Conservation (phyloP, 2,113 vertebrate genomes). For the Macquaria australasica region DNA sequence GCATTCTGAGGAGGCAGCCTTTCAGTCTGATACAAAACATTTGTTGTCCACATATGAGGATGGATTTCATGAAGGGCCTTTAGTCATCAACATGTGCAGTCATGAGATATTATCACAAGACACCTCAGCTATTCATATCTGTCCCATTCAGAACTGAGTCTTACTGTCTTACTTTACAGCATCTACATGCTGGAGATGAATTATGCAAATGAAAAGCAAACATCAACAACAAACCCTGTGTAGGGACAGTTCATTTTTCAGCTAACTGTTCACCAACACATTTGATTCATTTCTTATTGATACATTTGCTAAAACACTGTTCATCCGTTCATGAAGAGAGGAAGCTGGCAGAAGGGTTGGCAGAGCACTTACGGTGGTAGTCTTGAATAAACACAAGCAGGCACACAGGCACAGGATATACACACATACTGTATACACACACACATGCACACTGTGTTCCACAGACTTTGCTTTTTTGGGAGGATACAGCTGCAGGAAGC, state of each 20-base stretch:
- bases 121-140: background rate
- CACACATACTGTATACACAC: background rate
- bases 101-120: background rate
- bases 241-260: background rate
- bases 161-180: background rate
- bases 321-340: background rate
- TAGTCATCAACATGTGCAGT: background rate
- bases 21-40: background rate
- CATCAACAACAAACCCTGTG: background rate
- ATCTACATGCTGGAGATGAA: background rate
- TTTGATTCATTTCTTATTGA: background rate
- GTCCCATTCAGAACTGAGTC: background rate
- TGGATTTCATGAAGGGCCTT: background rate
- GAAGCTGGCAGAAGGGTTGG: slow-evolving; percentile 8
- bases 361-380: background rate
- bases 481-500: background rate
- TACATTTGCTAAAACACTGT: background rate
- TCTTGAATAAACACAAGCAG: slow-evolving; percentile 2
- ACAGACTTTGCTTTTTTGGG: background rate
- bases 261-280: background rate
- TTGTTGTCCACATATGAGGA: background rate
- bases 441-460: background rate
- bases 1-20: background rate
- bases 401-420: background rate
- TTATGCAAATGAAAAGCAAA: background rate